These are phyloP conservation scores for Spilarctia lutea DNA, from an alignment of 2,888 invertebrate genomes.

Conservation along the genomic window DNA sequence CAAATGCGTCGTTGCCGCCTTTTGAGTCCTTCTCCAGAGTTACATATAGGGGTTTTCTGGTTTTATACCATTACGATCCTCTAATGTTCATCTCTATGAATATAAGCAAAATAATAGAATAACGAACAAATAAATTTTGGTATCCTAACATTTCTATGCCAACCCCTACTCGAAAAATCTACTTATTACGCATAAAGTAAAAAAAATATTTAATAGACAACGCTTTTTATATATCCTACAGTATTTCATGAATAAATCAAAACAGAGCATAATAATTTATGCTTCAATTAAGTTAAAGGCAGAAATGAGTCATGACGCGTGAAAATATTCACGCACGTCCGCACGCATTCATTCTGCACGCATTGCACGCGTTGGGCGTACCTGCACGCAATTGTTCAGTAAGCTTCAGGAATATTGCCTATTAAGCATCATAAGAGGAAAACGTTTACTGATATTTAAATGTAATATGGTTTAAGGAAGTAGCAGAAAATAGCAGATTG, in stretches of 20 bases:
- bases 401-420: constrained; percentile 8
- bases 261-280: constrained; percentile 20
- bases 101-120: too few species aligned
- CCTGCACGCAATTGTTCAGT: constrained; percentile 31
- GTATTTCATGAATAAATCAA: constrained; percentile 24
- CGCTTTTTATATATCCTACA: background rate
- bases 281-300: constrained; percentile 41
- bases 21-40: too few species aligned
- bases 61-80: too few species aligned
- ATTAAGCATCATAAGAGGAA: constrained; percentile 14
- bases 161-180: too few species aligned
- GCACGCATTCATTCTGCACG: constrained; percentile 17
- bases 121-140: too few species aligned
- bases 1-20: too few species aligned
- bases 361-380: constrained; percentile 20
- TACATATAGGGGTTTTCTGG: too few species aligned
- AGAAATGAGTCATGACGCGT: constrained; percentile 29
- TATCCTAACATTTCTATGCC: too few species aligned
- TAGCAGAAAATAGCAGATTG: too few species aligned
- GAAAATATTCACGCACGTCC: constrained; percentile 37
- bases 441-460: background rate
- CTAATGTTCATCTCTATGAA: too few species aligned
- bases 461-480: background rate
- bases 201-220: background rate
- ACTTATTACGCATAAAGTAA: background rate